Percentiles rank a stretch among this genome's conserved stretches.
These are phyloP conservation scores for Drosophila nigricruria DNA, from an alignment of 2,888 invertebrate species.

Conservation along the genomic window DNA sequence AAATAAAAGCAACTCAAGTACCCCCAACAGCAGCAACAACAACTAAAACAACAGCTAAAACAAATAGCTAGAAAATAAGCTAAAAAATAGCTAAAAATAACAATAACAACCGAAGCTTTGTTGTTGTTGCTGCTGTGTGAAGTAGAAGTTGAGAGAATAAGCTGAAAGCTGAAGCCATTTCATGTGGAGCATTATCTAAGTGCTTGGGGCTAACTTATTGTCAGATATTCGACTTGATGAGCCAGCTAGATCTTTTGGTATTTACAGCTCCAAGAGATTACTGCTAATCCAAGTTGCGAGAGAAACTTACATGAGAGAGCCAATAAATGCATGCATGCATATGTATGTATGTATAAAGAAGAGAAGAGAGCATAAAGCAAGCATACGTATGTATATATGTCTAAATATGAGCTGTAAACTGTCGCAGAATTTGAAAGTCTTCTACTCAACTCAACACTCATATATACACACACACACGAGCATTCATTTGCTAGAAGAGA, in stretches of 20 bases:
- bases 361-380: not conserved
- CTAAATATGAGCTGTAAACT: not conserved
- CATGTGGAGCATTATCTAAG: constrained; percentile 43
- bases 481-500: not conserved
- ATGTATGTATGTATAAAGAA: not conserved
- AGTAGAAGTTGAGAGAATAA: not conserved
- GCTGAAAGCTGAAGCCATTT: constrained; percentile 23
- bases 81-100: no score
- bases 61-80: constrained; percentile 34
- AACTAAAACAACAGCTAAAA: constrained; percentile 19
- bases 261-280: not conserved
- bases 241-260: not conserved
- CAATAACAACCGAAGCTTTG: constrained; percentile 24
- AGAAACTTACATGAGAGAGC: not conserved
- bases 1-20: constrained; percentile 73
- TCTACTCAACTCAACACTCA: no score
- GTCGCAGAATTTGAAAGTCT: no score
- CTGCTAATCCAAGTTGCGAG: not conserved
- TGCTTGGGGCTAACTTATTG: constrained; percentile 20
- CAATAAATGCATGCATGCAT: not conserved
- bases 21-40: constrained; percentile 39
- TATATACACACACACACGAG: not conserved
- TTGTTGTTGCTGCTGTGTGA: no score
- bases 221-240: constrained; percentile 26
- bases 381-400: no score